Base-by-base conservation (phyloP, 2,797 vertebrate species). In the Tauraco hartlaubi region DNA sequence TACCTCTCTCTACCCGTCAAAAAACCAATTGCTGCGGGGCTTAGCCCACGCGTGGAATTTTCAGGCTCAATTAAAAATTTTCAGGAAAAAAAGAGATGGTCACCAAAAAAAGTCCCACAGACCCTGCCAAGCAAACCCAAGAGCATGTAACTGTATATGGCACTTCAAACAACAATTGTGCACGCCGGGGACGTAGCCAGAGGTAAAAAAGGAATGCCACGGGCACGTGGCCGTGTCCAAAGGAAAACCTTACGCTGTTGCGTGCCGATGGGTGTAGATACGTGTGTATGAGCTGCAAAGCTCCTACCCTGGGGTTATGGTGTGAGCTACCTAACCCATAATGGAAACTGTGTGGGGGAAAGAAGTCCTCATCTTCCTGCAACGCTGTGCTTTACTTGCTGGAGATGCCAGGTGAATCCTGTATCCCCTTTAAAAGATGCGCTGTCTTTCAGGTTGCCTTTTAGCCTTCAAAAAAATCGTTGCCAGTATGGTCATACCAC, bases 261-360 rank as follows among this genome's bases (percentile, higher is more conserved):
- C 41, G 9, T 35, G 13, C 21, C 3, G 0, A 0, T 41, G 68
- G 35, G 10, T 52, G 19, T 12, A 64, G 48, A 41, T 25, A 29
- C 9, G 35, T 4, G 2, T 26, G 6, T 21, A 11, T 26, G 49
- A 48, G 26, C 61, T 58, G 41, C 18, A 31, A 35, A 61, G 17
- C 31, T 80, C 35, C 35, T 44, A 6, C 35, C 33, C 52, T 54
- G 29, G 59, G n/a, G 64, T 41, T 11, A 6, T 6, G 31, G 29
- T 2, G 0, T 23, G 37, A 67, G 73, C 67, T 8, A 4, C 19
- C n/a, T 67, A 19, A 56, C 17, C 56, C 16, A 1, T 12, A 10
- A 14, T 46, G 43, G 62, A 73, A 61, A 17, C 41, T 37, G 6
- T 13, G 51, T 44, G 18, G 23, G 6, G 67, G 37, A 66, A 71